Base-by-base conservation (phyloP, 2,797 vertebrate genomes). In the Enteromius radiatus region DNA sequence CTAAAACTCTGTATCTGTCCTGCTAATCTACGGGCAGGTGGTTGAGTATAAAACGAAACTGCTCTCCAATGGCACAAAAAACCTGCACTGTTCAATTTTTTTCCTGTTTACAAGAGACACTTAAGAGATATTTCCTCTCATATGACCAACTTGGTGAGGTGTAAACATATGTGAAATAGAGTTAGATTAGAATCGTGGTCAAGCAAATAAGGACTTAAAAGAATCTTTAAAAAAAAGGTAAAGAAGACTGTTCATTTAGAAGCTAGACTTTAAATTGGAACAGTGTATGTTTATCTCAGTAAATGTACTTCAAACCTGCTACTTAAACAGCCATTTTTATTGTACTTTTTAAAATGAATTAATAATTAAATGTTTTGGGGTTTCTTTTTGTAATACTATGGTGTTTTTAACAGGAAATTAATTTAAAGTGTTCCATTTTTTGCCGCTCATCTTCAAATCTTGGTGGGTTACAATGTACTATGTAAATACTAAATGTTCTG, bases 1-100 rank as follows among this genome's bases (percentile, higher is more conserved):
- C 96, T 96, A 95, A 94, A 95, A 95, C 92, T 93, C 96, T 97
- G 96, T 97, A 96, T 96, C 96, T 96, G 97, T 96, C 95, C 95
- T 96, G 93, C 95, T 97, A 98, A 98, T 98, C 96, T 93, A 96
- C 95, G 93, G 98, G 96, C 96, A 96, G 96, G 89, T 91, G 97
- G 97, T 96, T 97, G 97, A 99, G 97, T 98, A 97, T 98, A 98
- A 98, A 98, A 96, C 93, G 92, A 96, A 94, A 92, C 94, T 91
- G 96, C 95, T 97, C 94, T 95, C 94, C 96, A 95, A 96, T 94
- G 96, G 96, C 94, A 97, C 96, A 96, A 96, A 96, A 74, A 96
- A 95, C 95, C 93, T 98, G 97, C 97, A 98, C 97, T 98, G 97
- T 97, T 98, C 95, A 95, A 96, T 97, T 97, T 68, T 81, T 97